A percentile compares a stretch with the other conserved stretches of the same genome.
These are phyloP conservation scores for Streblospio benedicti DNA, from an alignment of 1,140 invertebrate genomes.

Conservation along the genomic window DNA sequence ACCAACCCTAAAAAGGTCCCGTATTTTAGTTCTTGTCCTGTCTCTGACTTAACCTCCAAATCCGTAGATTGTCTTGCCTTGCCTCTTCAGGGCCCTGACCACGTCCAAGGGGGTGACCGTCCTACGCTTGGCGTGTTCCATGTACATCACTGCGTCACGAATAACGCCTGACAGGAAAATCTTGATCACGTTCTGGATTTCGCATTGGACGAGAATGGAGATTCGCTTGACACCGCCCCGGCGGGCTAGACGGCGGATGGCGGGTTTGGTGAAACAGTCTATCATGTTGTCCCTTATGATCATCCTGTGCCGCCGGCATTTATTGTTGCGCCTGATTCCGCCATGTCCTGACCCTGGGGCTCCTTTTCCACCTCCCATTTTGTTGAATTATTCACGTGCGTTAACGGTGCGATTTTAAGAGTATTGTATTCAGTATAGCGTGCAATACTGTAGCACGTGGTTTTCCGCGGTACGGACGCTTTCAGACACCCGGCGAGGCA, in stretches of 20 bases:
- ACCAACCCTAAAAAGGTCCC: too few species aligned
- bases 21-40: too few species aligned
- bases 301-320: conserved; percentile 32
- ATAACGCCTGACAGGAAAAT: conserved; percentile 72
- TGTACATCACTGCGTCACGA: conserved; percentile 69
- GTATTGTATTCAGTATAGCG: too few species aligned
- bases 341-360: conserved; percentile 38
- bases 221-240: conserved; percentile 69
- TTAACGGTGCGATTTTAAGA: too few species aligned
- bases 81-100: conserved; percentile 72
- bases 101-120: conserved; percentile 78
- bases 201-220: conserved; percentile 65
- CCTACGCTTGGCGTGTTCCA: conserved; percentile 70
- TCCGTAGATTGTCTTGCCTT: conserved; percentile 58
- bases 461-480: too few species aligned
- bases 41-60: conserved; percentile 55
- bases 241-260: conserved; percentile 59
- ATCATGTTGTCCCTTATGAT: conserved; percentile 63
- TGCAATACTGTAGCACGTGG: too few species aligned
- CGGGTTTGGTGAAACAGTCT: conserved; percentile 62
- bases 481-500: too few species aligned
- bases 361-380: conserved; percentile 39
- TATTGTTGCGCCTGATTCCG: conserved; percentile 38
- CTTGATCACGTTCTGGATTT: conserved; percentile 61
- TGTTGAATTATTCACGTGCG: conserved; percentile 21